Conservation (phyloP, 2,113 vertebrate genomes). For the Alaudala cheleensis region DNA sequence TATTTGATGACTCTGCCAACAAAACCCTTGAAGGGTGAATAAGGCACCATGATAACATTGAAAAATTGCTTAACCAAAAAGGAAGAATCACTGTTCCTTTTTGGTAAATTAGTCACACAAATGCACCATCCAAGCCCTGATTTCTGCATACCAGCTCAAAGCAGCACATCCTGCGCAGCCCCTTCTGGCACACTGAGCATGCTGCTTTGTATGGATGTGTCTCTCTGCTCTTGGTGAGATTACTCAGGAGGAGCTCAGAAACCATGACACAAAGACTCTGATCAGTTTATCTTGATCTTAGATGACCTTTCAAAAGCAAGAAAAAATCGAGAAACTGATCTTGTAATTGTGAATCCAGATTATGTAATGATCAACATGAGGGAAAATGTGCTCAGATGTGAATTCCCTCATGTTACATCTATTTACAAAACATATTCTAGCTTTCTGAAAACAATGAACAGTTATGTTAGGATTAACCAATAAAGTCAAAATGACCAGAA, state of each 20-base stretch:
- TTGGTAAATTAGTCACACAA: not conserved
- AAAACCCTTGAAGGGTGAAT: not conserved
- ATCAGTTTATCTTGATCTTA: not conserved
- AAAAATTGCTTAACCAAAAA: not conserved
- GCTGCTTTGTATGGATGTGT: not conserved
- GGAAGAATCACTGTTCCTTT: not conserved
- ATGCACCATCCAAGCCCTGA: not conserved
- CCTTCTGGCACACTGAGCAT: not conserved
- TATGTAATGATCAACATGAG: accelerated
- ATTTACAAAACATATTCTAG: not conserved
- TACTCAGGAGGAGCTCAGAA: not conserved
- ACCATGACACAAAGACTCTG: not conserved
- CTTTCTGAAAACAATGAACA: not conserved
- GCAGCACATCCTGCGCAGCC: not conserved
- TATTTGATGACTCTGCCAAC: not conserved
- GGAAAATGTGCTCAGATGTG: not conserved
- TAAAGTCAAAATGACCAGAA: not conserved
- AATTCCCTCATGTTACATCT: not conserved
- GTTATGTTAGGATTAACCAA: not conserved
- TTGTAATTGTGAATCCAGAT: not conserved
- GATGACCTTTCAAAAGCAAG: not conserved
- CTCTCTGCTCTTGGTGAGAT: not conserved
- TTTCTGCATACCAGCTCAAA: not conserved
- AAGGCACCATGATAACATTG: not conserved
- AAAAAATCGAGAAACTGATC: not conserved